Evolutionary conservation across 2,888 invertebrate species (phyloP), one percentile per base, ranked within the genome.

Genomic region (Latrodectus elegans): DNA sequence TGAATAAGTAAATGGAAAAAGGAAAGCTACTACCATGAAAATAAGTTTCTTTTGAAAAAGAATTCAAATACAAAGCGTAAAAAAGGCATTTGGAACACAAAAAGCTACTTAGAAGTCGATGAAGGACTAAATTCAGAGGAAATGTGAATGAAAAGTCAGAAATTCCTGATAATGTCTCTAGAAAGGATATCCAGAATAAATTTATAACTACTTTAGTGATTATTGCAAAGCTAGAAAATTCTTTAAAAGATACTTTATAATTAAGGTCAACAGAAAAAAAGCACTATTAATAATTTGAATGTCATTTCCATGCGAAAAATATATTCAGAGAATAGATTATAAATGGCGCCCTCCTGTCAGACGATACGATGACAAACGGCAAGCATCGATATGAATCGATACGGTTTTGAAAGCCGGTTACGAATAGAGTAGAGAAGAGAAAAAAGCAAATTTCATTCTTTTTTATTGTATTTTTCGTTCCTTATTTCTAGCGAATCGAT

Each of bases 281-380:
- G 82, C 49, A 65, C 77, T 84, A 84, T 84, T 84, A 84, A 84
- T 84, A 84, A 84, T 84, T 84, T 84, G 77, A 84, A 84, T 84
- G 84, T 84, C 84, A 84, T 84, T 84, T 67, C 84, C 84, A 84
- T 78, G 52, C 77, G 65, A 72, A 77, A 83, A 83, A 76, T 52
- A 83, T 76, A 76, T 76, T 83, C 75, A 76, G 65, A 84, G 64
- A 64, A 65, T 65, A 52, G 77, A 84, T 84, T 77, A 84, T 84
- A 78, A 84, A 84, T 84, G 84, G 84, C 26, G 17, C 52, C 53
- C 49, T 65, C 49, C 84, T 78, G 84, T 84, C 84, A 78, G 65
- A 78, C 74, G 77, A 65, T 73, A 77, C 77, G 84, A 84, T 72
- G 77, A 84, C 77, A 84, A 84, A 84, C 77, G 84, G 77, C 76